These are phyloP conservation scores for Urocolius indicus DNA, from an alignment of 2,113 vertebrate genomes.

Conservation along the genomic window DNA sequence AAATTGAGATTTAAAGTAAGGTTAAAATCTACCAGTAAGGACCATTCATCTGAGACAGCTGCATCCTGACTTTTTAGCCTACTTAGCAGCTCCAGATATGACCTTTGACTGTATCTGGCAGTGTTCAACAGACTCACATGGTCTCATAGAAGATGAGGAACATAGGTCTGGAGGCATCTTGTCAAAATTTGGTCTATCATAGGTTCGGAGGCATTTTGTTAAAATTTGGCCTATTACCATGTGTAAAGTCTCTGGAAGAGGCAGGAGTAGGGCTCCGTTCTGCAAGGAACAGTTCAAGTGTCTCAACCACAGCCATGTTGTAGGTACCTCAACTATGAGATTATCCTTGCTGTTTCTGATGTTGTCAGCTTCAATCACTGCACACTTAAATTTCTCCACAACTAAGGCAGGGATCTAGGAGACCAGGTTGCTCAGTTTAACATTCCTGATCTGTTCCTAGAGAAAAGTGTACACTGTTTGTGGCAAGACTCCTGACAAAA, in stretches of 20 bases:
- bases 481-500: not conserved
- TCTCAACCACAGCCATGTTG: not conserved
- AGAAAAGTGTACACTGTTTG: not conserved
- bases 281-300: not conserved
- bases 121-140: not conserved
- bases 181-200: too few relatives aligned
- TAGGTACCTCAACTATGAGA: not conserved
- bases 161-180: not conserved
- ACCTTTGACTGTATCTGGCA: not conserved
- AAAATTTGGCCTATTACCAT: not conserved
- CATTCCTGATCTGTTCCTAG: not conserved
- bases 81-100: not conserved
- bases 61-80: not conserved
- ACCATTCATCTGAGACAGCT: not conserved
- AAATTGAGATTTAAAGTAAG: not conserved
- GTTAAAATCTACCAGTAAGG: not conserved
- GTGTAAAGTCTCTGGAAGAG: not conserved
- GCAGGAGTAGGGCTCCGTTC: not conserved
- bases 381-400: not conserved
- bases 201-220: too few relatives aligned
- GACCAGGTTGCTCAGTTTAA: not conserved
- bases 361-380: not conserved
- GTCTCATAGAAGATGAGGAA: not conserved
- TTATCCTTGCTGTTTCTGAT: not conserved
- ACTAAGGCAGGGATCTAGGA: not conserved